Evolutionary conservation across 2,888 invertebrate genomes (phyloP).

Genomic region (Lepeophtheirus nordmannii): DNA sequence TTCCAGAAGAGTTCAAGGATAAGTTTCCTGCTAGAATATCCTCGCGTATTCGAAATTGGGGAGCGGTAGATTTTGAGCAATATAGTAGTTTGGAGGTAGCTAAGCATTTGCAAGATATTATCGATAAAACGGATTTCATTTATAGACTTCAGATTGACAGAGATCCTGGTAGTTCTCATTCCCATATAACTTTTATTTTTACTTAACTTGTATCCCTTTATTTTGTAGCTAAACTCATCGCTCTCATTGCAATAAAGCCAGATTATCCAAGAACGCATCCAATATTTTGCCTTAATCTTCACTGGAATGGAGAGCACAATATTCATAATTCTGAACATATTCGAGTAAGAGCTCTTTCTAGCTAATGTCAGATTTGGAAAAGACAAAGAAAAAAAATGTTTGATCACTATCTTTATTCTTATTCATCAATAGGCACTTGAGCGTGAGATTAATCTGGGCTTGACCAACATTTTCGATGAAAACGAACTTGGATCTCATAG

Average conservation of each 20-base stretch:
- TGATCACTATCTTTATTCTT: background rate
- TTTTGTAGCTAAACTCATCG: slow-evolving; percentile 32
- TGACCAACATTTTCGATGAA: background rate
- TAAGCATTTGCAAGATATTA: slow-evolving; percentile 14
- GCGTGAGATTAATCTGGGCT: background rate
- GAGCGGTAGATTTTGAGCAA: slow-evolving; percentile 21
- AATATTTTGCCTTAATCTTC: slow-evolving; percentile 32
- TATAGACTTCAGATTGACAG: slow-evolving; percentile 9
- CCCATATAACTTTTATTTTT: background rate
- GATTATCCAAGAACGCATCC: slow-evolving; percentile 34
- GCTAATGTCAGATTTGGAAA: too few species aligned
- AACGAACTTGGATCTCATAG: background rate
- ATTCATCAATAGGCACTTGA: slow-evolving; percentile 7
- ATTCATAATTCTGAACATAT: slow-evolving; percentile 17
- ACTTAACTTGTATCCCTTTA: background rate
- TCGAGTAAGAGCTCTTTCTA: background rate
- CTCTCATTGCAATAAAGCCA: slow-evolving; percentile 32
- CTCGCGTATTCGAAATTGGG: slow-evolving; percentile 14
- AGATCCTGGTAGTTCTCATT: slow-evolving; percentile 13
- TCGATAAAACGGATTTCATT: slow-evolving; percentile 12
- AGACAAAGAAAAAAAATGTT: background rate
- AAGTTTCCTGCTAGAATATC: slow-evolving; percentile 17
- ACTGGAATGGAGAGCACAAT: slow-evolving; percentile 20
- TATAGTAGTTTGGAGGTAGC: background rate
- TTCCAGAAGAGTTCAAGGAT: slow-evolving; percentile 23